phyloP scores from a whole-genome alignment of 2,888 invertebrate genomes.

The Heliconius aoede region DNA sequence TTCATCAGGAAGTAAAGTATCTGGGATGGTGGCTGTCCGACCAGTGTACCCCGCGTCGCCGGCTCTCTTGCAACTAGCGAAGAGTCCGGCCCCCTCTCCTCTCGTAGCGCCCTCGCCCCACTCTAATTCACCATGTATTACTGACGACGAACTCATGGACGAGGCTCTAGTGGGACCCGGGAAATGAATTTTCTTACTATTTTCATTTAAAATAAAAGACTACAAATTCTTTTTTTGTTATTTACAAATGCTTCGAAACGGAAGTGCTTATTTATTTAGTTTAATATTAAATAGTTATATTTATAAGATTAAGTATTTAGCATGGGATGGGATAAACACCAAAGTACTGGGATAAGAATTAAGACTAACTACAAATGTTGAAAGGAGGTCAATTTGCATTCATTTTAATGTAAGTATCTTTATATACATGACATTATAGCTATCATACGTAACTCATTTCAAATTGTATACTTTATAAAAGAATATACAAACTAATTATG shows the following conservation, averaged over 20 bases:
- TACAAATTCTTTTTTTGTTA: slow-evolving; percentile 6
- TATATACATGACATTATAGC: background rate
- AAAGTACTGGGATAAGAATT: slow-evolving; percentile 13
- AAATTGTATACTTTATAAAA: background rate
- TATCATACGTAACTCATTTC: background rate
- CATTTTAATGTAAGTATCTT: background rate
- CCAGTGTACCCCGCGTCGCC: slow-evolving; percentile 86
- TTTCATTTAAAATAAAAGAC: slow-evolving; percentile 10
- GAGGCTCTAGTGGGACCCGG: slow-evolving; percentile 92
- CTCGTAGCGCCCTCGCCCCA: slow-evolving; percentile 87
- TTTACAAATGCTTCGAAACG: background rate
- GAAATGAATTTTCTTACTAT: slow-evolving; percentile 81
- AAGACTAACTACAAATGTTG: slow-evolving; percentile 14
- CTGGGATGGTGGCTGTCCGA: slow-evolving; percentile 81
- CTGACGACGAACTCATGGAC: slow-evolving; percentile 96
- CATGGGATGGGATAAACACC: slow-evolving; percentile 7
- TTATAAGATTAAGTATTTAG: background rate
- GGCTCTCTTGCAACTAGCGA: slow-evolving; percentile 89
- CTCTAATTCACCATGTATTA: slow-evolving; percentile 90
- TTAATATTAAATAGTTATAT: background rate
- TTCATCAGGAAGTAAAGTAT: slow-evolving; percentile 82
- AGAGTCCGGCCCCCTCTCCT: slow-evolving; percentile 89
- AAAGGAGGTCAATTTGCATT: background rate
- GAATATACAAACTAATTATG: background rate
- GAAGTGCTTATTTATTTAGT: slow-evolving; percentile 26